Evolutionary conservation across 2,888 invertebrate genomes (phyloP).

Genomic region (Melieria omissa): DNA sequence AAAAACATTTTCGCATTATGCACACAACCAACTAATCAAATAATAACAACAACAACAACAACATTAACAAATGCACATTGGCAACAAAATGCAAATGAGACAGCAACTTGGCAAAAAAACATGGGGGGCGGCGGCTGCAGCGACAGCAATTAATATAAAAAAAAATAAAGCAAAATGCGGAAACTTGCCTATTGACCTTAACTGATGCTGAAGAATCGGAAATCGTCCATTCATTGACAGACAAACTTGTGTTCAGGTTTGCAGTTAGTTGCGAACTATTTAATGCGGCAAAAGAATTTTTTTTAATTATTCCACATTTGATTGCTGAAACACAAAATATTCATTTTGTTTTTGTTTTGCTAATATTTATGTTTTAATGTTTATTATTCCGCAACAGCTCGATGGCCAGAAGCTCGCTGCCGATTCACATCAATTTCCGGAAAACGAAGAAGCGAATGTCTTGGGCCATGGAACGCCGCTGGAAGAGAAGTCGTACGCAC

Average conservation of each 20-base stretch:
- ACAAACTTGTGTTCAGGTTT: background rate
- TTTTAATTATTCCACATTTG: slow-evolving; percentile 13
- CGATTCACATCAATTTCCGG: slow-evolving; percentile 60
- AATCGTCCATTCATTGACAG: background rate
- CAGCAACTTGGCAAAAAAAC: background rate
- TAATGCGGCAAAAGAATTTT: slow-evolving; percentile 1
- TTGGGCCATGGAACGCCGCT: slow-evolving; percentile 56
- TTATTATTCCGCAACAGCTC: slow-evolving; percentile 46
- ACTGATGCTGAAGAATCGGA: slow-evolving; percentile 5
- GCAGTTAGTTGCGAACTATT: too few relatives aligned
- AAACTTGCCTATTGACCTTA: slow-evolving; percentile 16
- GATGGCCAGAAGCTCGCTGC: slow-evolving; percentile 51
- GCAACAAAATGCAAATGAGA: slow-evolving; percentile 3
- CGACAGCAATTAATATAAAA: background rate
- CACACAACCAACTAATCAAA: too few relatives aligned
- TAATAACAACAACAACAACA: too few relatives aligned
- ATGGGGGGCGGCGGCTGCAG: background rate
- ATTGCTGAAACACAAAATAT: slow-evolving; percentile 20
- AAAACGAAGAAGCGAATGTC: slow-evolving; percentile 60
- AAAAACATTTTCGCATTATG: too few relatives aligned
- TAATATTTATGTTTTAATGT: slow-evolving; percentile 29
- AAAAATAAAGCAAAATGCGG: slow-evolving; percentile 13
- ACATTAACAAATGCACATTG: too few relatives aligned
- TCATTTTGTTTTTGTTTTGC: slow-evolving; percentile 20
- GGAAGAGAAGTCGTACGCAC: slow-evolving; percentile 18